phyloP scores from a whole-genome alignment of 2,797 vertebrate genomes.

The Malacoraja senta region DNA sequence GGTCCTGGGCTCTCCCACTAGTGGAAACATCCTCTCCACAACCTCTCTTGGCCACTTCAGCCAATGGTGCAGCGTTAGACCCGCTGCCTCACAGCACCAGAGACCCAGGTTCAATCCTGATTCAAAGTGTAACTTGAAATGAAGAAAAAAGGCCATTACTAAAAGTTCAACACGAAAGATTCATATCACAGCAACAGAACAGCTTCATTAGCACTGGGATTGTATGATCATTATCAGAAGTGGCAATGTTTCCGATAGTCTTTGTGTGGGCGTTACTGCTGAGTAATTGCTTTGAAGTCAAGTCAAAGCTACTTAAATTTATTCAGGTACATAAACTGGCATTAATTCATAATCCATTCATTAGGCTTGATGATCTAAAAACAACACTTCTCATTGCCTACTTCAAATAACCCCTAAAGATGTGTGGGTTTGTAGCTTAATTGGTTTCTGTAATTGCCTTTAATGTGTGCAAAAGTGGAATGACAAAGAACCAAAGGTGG shows the following conservation, averaged over 20 bases:
- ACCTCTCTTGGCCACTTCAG: no score
- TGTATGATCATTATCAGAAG: neutral
- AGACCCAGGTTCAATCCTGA: no score
- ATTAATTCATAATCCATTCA: neutral
- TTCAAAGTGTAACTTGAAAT: neutral
- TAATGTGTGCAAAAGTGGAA: no score
- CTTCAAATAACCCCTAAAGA: neutral
- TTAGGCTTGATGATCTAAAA: neutral
- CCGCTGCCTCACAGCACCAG: no score
- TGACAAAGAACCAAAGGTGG: no score
- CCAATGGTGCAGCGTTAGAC: no score
- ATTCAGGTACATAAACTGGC: neutral
- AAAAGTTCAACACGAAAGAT: neutral
- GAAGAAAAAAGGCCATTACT: neutral
- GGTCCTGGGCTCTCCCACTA: no score
- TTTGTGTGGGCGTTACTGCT: neutral
- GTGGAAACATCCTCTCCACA: no score
- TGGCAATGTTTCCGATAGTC: neutral
- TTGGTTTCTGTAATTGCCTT: no score
- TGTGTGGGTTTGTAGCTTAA: no score
- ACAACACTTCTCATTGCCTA: neutral
- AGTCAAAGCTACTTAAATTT: neutral
- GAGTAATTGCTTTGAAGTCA: neutral
- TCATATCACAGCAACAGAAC: neutral
- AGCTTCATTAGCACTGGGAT: neutral